Evolutionary conservation across 1,140 invertebrate species (phyloP), one percentile per base, ranked within the genome.

Genomic region (Lasioglossum albipes): DNA sequence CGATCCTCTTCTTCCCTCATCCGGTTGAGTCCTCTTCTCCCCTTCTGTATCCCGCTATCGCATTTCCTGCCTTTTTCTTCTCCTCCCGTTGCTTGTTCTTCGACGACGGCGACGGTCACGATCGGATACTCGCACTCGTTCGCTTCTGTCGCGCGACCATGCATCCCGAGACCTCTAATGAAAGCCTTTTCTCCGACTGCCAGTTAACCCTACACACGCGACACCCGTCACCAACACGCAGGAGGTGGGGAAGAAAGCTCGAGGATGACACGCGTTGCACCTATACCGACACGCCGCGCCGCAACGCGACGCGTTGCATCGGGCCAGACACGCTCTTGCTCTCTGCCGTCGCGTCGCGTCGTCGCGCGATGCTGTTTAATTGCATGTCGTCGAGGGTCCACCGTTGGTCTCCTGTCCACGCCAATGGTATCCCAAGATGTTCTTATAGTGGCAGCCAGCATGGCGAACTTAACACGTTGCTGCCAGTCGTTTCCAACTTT

Each of bases 131-230:
- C 36, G 81, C 59, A 7, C 80, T 41, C 65, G 61, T 80, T 84
- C 75, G 57, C 57, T 86, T 70, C 69, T 45, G 72, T 57, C 84
- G 78, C 62, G 70, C 72, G 54, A 75, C 73, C 27, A 73, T 82
- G 69, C 61, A 67, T 86, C 81, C 69, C 73, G 61, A 42, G 61
- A 54, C 71, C 76, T 61, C 84, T 86, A 86, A 86, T 86, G 84
- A 85, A 86, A 86, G 80, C 75, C 75, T 82, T 79, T 83, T 71
- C 67, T 78, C 71, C 79, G 42, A 76, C 69, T 75, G 57, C 77
- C 73, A 86, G 81, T 85, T 87, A 81, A 87, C 84, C 78, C 84
- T 72, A 69, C 45, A 49, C 45, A 78, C 82, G 76, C 75, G 85
- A 86, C 74, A 86, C 75, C 68, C 52, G 31, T 20, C 13, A 16